Evolutionary conservation across 2,113 vertebrate species (phyloP), one percentile per base, ranked within the genome.

Genomic region (Neoarius graeffei): DNA sequence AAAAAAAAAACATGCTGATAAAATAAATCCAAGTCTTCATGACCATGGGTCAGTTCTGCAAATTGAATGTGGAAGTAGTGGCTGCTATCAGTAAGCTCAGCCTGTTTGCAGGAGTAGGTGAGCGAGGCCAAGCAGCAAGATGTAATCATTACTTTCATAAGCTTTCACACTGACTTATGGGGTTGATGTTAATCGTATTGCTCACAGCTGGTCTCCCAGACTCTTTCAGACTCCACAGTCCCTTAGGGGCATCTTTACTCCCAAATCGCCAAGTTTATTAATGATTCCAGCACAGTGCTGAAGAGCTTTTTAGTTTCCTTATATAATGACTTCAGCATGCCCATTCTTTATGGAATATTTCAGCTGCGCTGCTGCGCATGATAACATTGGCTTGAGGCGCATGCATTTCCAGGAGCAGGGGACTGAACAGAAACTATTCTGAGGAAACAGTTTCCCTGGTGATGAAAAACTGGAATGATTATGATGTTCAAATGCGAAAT

Each of bases 371-470:
- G 59, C 71, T 60, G 66, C 67, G 64, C 79, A 17, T 77, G 89
- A 88, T 80, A 83, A 90, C 60, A 83, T 62, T 83, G 85, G 84
- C 89, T 90, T 60, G 10, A 83, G 86, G 83, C 79, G 5, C 52
- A 79, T 88, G 84, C 87, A 66, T 86, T 88, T 86, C 86, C 83
- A 88, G n/a, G 59, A 76, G 57, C 69, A 86, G 15, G 69, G 57
- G 59, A 35, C 66, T 42, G 20, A 42, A 86, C 3, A 85, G 52
- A 85, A 88, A 88, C 86, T 85, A 71, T 54, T 76, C 57, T 15
- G 59, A 79, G n/a, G 77, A 81, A 60, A 87, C 19, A 57, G 80
- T 81, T 88, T 86, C 81, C 74, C 54, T 73, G 64, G 81, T 81
- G 86, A 85, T 80, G 60, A 76, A 86, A 56, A 23, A 79, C 25